Base-by-base conservation (phyloP, 2,113 vertebrate genomes). In the Dryoscopus gambensis region DNA sequence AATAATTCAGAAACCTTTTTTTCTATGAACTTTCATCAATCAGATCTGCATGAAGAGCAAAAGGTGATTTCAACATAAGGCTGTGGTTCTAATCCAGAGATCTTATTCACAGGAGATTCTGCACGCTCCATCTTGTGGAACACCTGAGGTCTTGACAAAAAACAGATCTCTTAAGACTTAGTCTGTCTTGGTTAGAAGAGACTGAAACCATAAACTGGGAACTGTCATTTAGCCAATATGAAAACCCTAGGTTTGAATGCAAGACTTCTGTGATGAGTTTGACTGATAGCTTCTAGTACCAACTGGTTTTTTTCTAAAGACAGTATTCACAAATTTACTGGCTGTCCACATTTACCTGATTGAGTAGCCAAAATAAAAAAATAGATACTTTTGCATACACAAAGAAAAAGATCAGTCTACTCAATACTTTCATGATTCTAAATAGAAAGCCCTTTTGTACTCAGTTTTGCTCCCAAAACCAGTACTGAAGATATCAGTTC, bases 321-420 rank as follows among this genome's bases (percentile, higher is more conserved):
- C 0, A 31, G 3, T 25, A 84, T 30, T 89, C 49, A 81, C 5
- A 69, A 80, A 30, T 85, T 17, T 49, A 62, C 11, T 28, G 14
- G 17, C 23, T 68, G 56, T n/a, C 6, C 50, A 82, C 15, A 53
- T 56, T 60, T 60, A 60, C 24, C 22, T 68, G 30, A 78, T 7
- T 11, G 6, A 84, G 3, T 1, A 84, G n/a, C 15, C 60, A 68
- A 68, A 89, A 52, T 11, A 37, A 81, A 59, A 63, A 86, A 59
- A 18, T 2, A 47, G 2, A 1, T 15, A 55, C 9, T 65, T 56
- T 7, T 49, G 22, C 25, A 73, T 1, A 2, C 9, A 47, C 5
- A 13, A 74, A 86, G 11, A 42, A 28, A 28, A 95, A 60, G 2
- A 37, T 18, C 12, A 62, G 15, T 17, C 25, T 62, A 39, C 6